A percentile compares a stretch with the other conserved stretches of the same genome.
phyloP scores from a whole-genome alignment of 2,888 invertebrate species.

The Drosophila helvetica region DNA sequence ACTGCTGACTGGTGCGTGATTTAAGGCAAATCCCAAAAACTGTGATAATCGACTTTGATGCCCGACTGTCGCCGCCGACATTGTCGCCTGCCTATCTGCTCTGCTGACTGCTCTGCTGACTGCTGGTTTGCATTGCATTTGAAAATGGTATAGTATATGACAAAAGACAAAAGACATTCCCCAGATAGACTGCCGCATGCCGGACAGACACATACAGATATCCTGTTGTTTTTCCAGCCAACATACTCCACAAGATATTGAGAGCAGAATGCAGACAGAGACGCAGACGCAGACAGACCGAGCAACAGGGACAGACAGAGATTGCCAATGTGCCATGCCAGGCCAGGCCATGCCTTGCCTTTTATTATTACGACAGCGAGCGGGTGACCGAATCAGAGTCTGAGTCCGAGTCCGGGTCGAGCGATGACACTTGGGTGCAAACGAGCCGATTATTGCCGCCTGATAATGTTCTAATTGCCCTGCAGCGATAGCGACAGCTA shows the following conservation, averaged over 20 bases:
- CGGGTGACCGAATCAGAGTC: slow-evolving; percentile 2
- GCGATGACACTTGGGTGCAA: slow-evolving; percentile 75
- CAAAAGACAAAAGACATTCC: slow-evolving; percentile 30
- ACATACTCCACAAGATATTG: slow-evolving; percentile 24
- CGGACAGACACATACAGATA: slow-evolving; percentile 26
- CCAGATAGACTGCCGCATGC: not conserved
- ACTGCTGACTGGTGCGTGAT: slow-evolving; percentile 67
- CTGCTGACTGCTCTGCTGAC: not conserved
- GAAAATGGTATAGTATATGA: slow-evolving; percentile 11
- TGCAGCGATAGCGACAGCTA: slow-evolving; percentile 48
- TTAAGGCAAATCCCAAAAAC: slow-evolving; percentile 74
- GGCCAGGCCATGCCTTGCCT: slow-evolving; percentile 10
- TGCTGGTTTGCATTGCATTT: slow-evolving; percentile 11
- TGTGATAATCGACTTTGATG: slow-evolving; percentile 76
- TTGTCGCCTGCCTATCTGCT: slow-evolving; percentile 24
- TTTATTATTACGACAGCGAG: slow-evolving; percentile 67
- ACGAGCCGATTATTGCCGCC: slow-evolving; percentile 79
- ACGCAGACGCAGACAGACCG: no score
- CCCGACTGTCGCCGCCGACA: slow-evolving; percentile 56
- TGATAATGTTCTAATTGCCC: slow-evolving; percentile 80
- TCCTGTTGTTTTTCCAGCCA: slow-evolving; percentile 66
- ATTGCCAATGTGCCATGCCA: slow-evolving; percentile 2
- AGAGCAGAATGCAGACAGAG: not conserved
- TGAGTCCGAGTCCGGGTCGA: not conserved
- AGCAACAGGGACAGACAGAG: no score